phyloP scores from a whole-genome alignment of 2,113 vertebrate species.

The Syrmaticus mikado region DNA sequence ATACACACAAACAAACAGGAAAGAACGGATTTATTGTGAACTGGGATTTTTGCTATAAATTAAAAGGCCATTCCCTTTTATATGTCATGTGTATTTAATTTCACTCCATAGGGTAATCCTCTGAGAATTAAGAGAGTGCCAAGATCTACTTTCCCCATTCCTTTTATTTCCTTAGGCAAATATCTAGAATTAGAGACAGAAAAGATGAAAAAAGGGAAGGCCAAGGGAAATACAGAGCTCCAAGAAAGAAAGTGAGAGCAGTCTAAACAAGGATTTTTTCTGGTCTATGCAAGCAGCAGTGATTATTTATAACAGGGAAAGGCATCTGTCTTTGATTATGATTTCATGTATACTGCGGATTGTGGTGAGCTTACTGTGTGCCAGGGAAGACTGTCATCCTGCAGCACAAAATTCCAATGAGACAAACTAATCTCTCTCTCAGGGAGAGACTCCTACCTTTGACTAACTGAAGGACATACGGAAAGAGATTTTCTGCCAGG shows the following conservation, averaged over 20 bases:
- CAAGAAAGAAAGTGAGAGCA: slow-evolving; percentile 64
- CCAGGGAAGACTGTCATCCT: slow-evolving; percentile 67
- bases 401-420: slow-evolving; percentile 72
- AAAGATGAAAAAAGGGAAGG: slow-evolving; percentile 59
- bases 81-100: slow-evolving; percentile 78
- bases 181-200: slow-evolving; percentile 66
- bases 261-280: slow-evolving; percentile 75
- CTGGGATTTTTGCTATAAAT: slow-evolving; percentile 68
- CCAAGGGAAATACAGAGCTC: slow-evolving; percentile 59
- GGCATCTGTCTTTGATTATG: slow-evolving; percentile 82
- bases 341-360: slow-evolving; percentile 72
- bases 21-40: slow-evolving; percentile 66
- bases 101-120: slow-evolving; percentile 69
- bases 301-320: slow-evolving; percentile 70
- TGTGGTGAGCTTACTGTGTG: slow-evolving; percentile 53
- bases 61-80: slow-evolving; percentile 67
- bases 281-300: slow-evolving; percentile 55
- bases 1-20: slow-evolving; percentile 70
- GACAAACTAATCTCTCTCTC: slow-evolving; percentile 75
- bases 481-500: slow-evolving; percentile 60
- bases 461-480: slow-evolving; percentile 61
- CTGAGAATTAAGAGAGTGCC: slow-evolving; percentile 65
- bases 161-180: slow-evolving; percentile 74
- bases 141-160: slow-evolving; percentile 72
- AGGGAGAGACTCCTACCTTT: slow-evolving; percentile 67